Percentiles rank a stretch among this genome's conserved stretches.
phyloP scores from a whole-genome alignment of 2,797 vertebrate genomes.

The Ispidina picta region DNA sequence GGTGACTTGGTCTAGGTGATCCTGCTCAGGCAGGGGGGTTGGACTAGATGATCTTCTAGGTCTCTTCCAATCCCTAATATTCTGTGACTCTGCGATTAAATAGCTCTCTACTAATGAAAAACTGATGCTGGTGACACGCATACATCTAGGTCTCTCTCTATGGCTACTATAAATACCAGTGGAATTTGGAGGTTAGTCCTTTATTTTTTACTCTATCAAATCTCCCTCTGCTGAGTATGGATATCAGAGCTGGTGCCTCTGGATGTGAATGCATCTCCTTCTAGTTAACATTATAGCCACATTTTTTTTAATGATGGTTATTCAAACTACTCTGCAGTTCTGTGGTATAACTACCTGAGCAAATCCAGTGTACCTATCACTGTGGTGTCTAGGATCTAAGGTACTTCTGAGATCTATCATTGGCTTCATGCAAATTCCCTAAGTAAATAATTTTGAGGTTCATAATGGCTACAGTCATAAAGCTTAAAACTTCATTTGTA shows the following conservation, averaged over 20 bases:
- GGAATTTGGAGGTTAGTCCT: not conserved
- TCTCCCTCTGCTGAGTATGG: not conserved
- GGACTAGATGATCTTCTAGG: too few relatives aligned
- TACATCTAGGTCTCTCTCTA: not conserved
- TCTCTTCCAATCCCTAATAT: too few relatives aligned
- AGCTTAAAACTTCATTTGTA: not conserved
- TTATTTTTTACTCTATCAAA: not conserved
- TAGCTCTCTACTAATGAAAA: not conserved
- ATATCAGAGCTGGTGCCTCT: not conserved
- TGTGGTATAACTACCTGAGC: not conserved
- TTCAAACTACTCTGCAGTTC: not conserved
- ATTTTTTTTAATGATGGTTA: not conserved
- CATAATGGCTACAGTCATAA: not conserved
- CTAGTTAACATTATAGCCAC: rapidly evolving
- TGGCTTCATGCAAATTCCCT: not conserved
- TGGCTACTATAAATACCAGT: not conserved
- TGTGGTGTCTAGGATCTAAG: not conserved
- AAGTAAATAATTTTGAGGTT: not conserved
- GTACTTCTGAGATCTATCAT: not conserved
- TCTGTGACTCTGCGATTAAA: not conserved
- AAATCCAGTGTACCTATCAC: not conserved
- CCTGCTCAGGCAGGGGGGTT: too few relatives aligned
- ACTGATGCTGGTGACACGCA: not conserved
- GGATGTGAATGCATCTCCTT: not conserved
- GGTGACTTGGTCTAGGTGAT: too few relatives aligned